phyloP scores from a whole-genome alignment of 2,888 invertebrate genomes.

The Zygogramma bicolorata region DNA sequence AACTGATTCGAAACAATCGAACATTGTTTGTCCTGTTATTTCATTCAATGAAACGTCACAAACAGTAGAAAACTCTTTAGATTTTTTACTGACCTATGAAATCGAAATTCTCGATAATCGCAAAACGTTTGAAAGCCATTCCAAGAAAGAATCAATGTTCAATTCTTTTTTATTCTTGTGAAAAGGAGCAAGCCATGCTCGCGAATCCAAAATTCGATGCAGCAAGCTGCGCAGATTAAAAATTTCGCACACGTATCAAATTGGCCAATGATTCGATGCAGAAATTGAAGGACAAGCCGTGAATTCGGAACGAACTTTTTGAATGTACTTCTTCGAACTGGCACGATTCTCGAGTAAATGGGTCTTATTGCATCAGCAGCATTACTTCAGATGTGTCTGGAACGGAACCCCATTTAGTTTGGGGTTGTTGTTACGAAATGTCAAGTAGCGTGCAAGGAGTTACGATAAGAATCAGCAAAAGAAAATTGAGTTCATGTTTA shows the following conservation, averaged over 20 bases:
- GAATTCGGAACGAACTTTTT: slow-evolving; percentile 53
- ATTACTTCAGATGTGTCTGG: slow-evolving; percentile 36
- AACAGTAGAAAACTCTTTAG: too few relatives aligned
- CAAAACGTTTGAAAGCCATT: too few relatives aligned
- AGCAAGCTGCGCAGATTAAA: slow-evolving; percentile 46
- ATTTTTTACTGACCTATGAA: too few relatives aligned
- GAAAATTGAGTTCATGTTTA: background rate
- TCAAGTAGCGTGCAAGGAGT: background rate
- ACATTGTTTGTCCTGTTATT: too few relatives aligned
- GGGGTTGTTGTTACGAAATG: slow-evolving; percentile 25
- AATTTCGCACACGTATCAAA: slow-evolving; percentile 55
- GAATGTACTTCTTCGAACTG: slow-evolving; percentile 42
- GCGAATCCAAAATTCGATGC: background rate
- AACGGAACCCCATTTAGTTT: slow-evolving; percentile 27
- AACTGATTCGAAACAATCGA: too few relatives aligned
- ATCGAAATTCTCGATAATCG: too few relatives aligned
- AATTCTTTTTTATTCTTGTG: background rate
- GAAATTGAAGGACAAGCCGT: slow-evolving; percentile 47
- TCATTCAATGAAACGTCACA: too few relatives aligned
- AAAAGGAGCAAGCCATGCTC: background rate
- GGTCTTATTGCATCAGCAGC: slow-evolving; percentile 44
- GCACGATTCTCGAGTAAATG: slow-evolving; percentile 44
- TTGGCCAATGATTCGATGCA: slow-evolving; percentile 56
- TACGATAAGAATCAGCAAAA: background rate
- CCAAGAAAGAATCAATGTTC: background rate